Evolutionary conservation across 2,797 vertebrate genomes (phyloP).

Genomic region (Leptodactylus fallax): DNA sequence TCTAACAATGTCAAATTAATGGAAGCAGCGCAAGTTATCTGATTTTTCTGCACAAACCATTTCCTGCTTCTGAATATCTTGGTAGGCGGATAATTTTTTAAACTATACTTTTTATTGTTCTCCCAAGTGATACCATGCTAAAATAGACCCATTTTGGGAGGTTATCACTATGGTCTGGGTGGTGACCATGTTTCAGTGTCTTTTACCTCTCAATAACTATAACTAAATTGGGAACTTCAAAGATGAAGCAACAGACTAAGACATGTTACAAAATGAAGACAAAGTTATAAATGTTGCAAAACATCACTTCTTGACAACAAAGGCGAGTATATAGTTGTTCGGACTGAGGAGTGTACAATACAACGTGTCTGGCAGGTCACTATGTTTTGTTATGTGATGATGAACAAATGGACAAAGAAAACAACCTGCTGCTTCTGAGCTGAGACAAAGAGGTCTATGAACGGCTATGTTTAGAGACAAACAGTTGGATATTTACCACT

Average conservation of each 20-base stretch:
- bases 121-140: background rate
- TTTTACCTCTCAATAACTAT: background rate
- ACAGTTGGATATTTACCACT: slow-evolving; percentile 35
- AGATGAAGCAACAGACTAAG: no score
- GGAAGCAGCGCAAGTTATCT: slow-evolving; percentile 13
- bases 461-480: slow-evolving; percentile 45
- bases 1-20: slow-evolving; percentile 12
- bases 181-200: background rate
- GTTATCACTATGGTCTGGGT: background rate
- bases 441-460: slow-evolving; percentile 48
- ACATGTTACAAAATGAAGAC: no score
- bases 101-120: slow-evolving; percentile 38
- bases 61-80: slow-evolving; percentile 38
- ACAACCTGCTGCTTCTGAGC: slow-evolving; percentile 13
- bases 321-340: background rate
- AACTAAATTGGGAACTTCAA: background rate
- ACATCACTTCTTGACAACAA: background rate
- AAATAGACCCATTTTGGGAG: background rate
- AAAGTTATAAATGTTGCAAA: background rate
- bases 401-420: background rate
- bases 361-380: slow-evolving; percentile 18
- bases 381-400: slow-evolving; percentile 44
- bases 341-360: background rate
- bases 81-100: background rate
- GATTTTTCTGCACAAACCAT: slow-evolving; percentile 16